These are phyloP conservation scores for Muschampia plurimacula DNA, from an alignment of 2,888 invertebrate genomes.

Conservation along the genomic window DNA sequence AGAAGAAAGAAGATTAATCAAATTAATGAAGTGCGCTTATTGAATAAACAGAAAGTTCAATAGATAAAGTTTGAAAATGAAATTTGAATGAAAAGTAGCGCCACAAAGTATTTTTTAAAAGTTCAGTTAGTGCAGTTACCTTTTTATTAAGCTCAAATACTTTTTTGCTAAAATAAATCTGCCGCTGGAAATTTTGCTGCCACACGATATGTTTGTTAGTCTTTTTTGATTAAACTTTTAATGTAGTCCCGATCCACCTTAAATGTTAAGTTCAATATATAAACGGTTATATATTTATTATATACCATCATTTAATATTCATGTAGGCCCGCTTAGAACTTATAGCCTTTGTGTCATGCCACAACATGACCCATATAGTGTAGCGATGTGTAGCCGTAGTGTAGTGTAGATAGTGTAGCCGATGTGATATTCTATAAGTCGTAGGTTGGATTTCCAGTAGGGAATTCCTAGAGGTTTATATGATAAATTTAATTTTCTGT, in stretches of 20 bases:
- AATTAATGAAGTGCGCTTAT: conserved; percentile 20
- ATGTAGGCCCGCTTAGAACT: too few species aligned
- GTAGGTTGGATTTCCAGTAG: too few species aligned
- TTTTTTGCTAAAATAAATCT: conserved; percentile 26
- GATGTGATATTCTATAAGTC: too few species aligned
- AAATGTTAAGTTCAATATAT: conserved; percentile 25
- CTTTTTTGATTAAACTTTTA: conserved; percentile 31
- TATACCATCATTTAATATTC: too few species aligned
- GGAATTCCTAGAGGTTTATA: too few species aligned
- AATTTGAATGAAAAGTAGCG: conserved; percentile 29
- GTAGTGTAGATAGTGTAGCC: too few species aligned
- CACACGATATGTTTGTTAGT: conserved; percentile 30
- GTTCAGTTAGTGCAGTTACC: conserved; percentile 30
- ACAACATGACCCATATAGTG: too few species aligned
- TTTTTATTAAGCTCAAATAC: conserved; percentile 29
- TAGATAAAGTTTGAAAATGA: conserved; percentile 24
- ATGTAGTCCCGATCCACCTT: conserved; percentile 17
- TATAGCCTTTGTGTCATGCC: too few species aligned
- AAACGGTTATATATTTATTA: neutral
- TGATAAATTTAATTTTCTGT: too few species aligned
- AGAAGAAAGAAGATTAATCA: neutral
- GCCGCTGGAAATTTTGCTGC: conserved; percentile 31
- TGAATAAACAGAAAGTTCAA: conserved; percentile 26
- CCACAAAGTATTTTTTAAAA: conserved; percentile 29
- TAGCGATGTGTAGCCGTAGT: too few species aligned